A percentile compares a stretch with the other conserved stretches of the same genome.
Evolutionary conservation across 2,113 vertebrate species (phyloP).

Genomic region (Nipponia nippon): DNA sequence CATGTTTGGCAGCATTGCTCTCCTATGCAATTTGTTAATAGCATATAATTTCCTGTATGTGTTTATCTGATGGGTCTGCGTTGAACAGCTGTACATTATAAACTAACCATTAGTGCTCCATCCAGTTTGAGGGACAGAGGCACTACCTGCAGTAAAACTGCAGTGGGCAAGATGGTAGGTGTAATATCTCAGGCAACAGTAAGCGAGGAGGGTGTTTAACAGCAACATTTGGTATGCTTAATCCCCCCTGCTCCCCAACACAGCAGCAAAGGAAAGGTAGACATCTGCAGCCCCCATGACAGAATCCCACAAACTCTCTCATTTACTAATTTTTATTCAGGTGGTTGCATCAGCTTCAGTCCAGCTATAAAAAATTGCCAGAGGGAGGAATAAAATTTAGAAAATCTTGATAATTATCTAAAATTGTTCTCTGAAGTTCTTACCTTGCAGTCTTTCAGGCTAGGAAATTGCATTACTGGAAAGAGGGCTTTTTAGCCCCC

Average conservation of each 20-base stretch:
- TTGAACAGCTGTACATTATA: not conserved
- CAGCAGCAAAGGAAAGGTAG: not conserved
- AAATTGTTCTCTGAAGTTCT: slow-evolving; percentile 3
- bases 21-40: slow-evolving; percentile 16
- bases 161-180: not conserved
- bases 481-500: not conserved
- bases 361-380: not conserved
- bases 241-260: not conserved
- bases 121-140: not conserved
- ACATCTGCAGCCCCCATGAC: not conserved
- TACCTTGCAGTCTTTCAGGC: not conserved
- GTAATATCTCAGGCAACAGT: not conserved
- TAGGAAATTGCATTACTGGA: slow-evolving; percentile 17
- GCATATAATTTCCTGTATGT: not conserved
- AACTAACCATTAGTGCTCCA: not conserved
- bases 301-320: not conserved
- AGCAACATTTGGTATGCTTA: not conserved
- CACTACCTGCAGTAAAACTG: not conserved
- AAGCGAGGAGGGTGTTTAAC: not conserved
- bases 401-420: slow-evolving; percentile 5
- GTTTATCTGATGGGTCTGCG: not conserved
- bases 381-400: not conserved
- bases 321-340: not conserved
- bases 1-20: not conserved
- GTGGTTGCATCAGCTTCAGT: not conserved